A percentile compares a stretch with the other conserved stretches of the same genome.
Conservation (phyloP, 2,888 invertebrate species). For the Polydesmus complanatus region DNA sequence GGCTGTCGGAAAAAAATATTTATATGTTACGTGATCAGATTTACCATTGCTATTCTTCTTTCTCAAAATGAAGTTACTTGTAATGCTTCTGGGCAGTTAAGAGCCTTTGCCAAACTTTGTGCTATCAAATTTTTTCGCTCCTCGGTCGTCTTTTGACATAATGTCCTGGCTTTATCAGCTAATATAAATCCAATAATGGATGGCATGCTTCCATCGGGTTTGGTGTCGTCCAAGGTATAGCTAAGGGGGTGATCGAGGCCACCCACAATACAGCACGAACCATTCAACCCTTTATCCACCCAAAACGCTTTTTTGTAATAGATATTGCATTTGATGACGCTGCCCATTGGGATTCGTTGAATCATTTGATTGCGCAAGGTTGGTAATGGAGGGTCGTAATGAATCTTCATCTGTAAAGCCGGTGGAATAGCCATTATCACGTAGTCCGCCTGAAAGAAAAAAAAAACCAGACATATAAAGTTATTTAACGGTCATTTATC, state of each 20-base stretch:
- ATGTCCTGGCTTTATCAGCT: conserved; percentile 25
- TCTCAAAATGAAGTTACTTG: conserved; percentile 22
- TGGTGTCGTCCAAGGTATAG: conserved; percentile 25
- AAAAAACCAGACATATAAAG: background rate
- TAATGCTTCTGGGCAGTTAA: conserved; percentile 24
- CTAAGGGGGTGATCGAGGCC: conserved; percentile 23
- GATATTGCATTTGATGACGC: conserved; percentile 33
- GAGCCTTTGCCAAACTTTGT: conserved; percentile 25
- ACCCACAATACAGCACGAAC: conserved; percentile 19
- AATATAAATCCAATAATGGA: conserved; percentile 27
- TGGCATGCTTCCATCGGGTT: conserved; percentile 24
- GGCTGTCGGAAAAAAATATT: conserved; percentile 20
- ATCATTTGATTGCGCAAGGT: conserved; percentile 28
- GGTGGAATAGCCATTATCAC: conserved; percentile 31
- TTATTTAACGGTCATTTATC: background rate
- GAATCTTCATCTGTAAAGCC: conserved; percentile 29
- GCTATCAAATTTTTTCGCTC: conserved; percentile 24
- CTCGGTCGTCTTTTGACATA: conserved; percentile 22
- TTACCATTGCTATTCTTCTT: too few relatives aligned
- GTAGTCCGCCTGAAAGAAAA: conserved; percentile 19
- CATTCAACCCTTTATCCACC: conserved; percentile 23
- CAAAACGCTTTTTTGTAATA: conserved; percentile 35
- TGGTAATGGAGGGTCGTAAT: conserved; percentile 30
- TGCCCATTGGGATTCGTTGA: conserved; percentile 33
- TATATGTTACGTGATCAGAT: background rate